A percentile compares a stretch with the other conserved stretches of the same genome.
Conservation (phyloP, 2,113 vertebrate genomes). For the Pithys albifrons region DNA sequence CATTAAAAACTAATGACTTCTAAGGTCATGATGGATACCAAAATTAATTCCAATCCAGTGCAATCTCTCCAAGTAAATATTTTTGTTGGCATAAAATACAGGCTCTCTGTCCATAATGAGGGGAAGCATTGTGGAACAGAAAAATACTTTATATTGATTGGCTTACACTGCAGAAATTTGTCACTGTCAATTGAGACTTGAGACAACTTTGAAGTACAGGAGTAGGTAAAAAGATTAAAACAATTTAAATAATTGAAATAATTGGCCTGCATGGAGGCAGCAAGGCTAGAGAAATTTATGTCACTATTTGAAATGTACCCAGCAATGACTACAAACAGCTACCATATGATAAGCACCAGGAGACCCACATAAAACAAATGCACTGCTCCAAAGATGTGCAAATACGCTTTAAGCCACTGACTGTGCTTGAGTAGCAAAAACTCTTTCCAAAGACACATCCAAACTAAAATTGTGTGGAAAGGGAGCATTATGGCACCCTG, state of each 20-base stretch:
- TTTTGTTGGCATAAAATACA: constrained; percentile 45
- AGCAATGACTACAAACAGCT: not conserved
- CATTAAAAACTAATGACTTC: constrained; percentile 46
- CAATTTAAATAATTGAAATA: not conserved
- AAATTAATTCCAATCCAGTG: constrained; percentile 15
- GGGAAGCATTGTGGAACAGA: constrained; percentile 2
- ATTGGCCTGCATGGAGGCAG: not conserved
- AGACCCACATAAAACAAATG: not conserved
- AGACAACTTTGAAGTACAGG: not conserved
- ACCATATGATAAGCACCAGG: fast-evolving
- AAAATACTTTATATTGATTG: not conserved
- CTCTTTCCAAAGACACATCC: not conserved
- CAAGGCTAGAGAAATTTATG: not conserved
- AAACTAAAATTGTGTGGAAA: not conserved
- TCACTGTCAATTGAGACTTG: not conserved
- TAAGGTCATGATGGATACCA: not conserved
- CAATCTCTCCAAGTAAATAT: constrained; percentile 7
- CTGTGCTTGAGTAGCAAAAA: not conserved
- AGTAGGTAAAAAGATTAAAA: not conserved
- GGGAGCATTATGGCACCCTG: fast-evolving
- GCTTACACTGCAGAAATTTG: not conserved
- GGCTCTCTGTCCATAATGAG: not conserved
- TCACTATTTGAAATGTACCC: not conserved
- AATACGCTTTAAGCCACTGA: not conserved
- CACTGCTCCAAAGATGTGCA: fast-evolving